These are phyloP conservation scores for Falco berigora DNA, from an alignment of 2,797 vertebrate species.

Conservation along the genomic window DNA sequence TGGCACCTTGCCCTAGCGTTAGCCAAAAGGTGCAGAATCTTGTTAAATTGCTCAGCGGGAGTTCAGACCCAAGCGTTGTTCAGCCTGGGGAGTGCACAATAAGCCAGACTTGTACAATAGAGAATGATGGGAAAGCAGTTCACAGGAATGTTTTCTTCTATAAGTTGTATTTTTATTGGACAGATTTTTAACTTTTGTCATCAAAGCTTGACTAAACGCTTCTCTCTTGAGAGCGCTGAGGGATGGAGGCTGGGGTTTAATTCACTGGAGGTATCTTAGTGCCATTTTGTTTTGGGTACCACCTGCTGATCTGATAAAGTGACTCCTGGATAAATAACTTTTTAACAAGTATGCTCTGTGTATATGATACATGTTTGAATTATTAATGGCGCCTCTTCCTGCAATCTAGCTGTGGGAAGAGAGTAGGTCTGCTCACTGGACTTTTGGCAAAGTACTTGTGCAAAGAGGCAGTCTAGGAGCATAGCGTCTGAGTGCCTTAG, in stretches of 20 bases:
- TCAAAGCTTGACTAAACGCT: neutral
- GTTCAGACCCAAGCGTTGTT: neutral
- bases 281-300: neutral
- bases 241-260: neutral
- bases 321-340: neutral
- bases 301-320: neutral
- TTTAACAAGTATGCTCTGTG: neutral
- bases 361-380: neutral
- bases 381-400: neutral
- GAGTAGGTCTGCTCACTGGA: neutral
- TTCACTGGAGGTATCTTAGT: neutral
- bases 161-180: neutral
- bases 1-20: neutral
- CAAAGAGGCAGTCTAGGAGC: neutral
- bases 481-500: neutral
- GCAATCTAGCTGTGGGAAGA: neutral
- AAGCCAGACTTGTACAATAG: neutral
- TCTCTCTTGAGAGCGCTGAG: neutral
- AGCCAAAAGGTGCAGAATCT: conserved; percentile 1
- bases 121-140: neutral
- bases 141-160: neutral
- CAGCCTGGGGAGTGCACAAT: neutral
- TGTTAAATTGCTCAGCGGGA: neutral
- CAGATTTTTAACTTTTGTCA: neutral
- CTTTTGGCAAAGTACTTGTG: neutral